phyloP scores from a whole-genome alignment of 2,113 vertebrate genomes.

The Corythoichthys intestinalis region DNA sequence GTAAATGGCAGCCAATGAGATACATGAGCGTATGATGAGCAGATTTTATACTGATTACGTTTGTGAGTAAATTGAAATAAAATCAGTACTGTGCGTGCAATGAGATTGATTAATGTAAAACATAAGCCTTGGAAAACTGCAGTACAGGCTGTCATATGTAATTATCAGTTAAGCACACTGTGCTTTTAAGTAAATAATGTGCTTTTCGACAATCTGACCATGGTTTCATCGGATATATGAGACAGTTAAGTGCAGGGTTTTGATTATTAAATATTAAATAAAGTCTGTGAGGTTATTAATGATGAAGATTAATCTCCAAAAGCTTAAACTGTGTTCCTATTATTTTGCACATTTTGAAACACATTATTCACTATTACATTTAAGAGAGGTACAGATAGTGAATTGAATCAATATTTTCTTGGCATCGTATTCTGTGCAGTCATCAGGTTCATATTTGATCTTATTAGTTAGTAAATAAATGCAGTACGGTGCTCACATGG shows the following conservation, averaged over 20 bases:
- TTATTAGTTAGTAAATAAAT: background rate
- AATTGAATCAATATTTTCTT: background rate
- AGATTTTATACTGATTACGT: background rate
- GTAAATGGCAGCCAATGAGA: no score
- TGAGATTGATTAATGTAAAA: background rate
- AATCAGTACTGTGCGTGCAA: background rate
- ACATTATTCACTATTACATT: background rate
- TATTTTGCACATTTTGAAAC: background rate
- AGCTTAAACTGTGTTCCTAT: background rate
- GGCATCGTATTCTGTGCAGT: background rate
- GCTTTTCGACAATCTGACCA: background rate
- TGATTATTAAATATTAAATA: background rate
- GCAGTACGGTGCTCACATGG: no score
- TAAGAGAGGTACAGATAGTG: background rate
- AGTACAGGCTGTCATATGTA: background rate
- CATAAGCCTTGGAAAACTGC: background rate
- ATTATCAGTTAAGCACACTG: slow-evolving; percentile 3
- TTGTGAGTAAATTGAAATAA: background rate
- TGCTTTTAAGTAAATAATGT: slow-evolving; percentile 1
- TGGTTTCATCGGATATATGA: background rate
- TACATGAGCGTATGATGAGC: no score
- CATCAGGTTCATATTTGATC: background rate
- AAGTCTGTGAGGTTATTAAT: background rate
- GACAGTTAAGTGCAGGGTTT: background rate
- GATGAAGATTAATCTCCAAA: background rate